Evolutionary conservation across 2,113 vertebrate species (phyloP).

Genomic region (Hyla sarda): DNA sequence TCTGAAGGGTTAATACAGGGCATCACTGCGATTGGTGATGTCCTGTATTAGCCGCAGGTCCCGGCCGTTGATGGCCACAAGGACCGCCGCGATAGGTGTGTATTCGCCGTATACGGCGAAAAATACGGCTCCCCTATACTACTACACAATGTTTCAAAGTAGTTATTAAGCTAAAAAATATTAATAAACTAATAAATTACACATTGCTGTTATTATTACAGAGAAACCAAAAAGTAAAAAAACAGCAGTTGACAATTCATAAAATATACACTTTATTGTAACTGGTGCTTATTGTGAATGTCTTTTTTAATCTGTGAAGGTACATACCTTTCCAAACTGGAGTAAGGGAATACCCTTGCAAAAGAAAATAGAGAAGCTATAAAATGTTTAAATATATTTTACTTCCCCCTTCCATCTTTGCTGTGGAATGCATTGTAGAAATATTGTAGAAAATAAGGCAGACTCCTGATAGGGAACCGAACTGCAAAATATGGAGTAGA

Average conservation of each 20-base stretch:
- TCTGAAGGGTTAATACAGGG: too few species aligned
- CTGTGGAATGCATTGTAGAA: slow-evolving; percentile 90
- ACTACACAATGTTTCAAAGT: neutral
- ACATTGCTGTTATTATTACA: neutral
- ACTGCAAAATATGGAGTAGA: slow-evolving; percentile 80
- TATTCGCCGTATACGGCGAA: too few species aligned
- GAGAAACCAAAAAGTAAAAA: slow-evolving; percentile 60
- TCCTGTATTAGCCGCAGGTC: too few species aligned
- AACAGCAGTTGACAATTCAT: slow-evolving; percentile 75
- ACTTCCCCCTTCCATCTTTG: slow-evolving; percentile 75
- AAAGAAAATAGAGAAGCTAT: slow-evolving; percentile 86
- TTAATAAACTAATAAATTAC: neutral
- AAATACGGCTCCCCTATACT: too few species aligned
- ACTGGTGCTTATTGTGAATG: slow-evolving; percentile 70
- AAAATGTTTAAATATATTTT: slow-evolving; percentile 86
- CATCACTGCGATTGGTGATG: too few species aligned
- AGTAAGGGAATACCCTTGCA: slow-evolving; percentile 75
- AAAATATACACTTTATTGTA: slow-evolving; percentile 79
- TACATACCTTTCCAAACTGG: slow-evolving; percentile 77
- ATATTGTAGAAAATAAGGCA: slow-evolving; percentile 96
- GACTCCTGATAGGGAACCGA: slow-evolving; percentile 85
- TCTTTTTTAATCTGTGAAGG: slow-evolving; percentile 72
- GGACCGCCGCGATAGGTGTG: too few species aligned
- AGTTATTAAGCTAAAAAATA: neutral
- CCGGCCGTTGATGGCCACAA: too few species aligned